A percentile compares a stretch with the other conserved stretches of the same genome.
Conservation (phyloP, 2,797 vertebrate genomes). For the Rhynchonycteris naso region DNA sequence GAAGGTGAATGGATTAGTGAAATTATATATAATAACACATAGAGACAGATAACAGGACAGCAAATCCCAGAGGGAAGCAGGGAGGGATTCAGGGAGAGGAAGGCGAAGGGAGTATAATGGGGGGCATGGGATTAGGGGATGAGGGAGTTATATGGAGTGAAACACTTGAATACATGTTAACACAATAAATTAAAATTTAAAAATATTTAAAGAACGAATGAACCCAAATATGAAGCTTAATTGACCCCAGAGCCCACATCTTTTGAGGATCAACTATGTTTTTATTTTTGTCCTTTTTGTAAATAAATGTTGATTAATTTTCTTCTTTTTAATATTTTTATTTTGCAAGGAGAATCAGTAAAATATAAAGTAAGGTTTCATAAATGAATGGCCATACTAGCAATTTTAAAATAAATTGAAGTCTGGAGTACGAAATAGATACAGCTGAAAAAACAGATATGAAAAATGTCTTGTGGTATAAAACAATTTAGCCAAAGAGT, state of each 20-base stretch:
- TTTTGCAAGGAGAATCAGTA: background rate
- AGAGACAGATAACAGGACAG: no score
- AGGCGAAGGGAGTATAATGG: no score
- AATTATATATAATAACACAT: no score
- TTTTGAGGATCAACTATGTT: background rate
- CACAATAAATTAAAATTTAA: no score
- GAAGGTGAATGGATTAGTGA: no score
- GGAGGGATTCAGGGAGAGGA: no score
- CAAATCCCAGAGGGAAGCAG: no score
- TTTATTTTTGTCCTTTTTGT: background rate
- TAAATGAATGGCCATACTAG: background rate
- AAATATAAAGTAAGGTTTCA: background rate
- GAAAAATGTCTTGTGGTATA: background rate
- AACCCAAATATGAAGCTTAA: conserved; percentile 57
- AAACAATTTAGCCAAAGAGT: background rate
- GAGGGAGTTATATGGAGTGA: no score
- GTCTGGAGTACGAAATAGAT: background rate
- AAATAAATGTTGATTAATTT: background rate
- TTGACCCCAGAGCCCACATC: background rate
- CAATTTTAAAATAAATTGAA: background rate
- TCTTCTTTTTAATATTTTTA: conserved; percentile 29
- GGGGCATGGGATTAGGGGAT: no score
- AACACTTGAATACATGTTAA: no score
- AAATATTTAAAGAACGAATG: no score
- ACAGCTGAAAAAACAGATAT: background rate